Evolutionary conservation across 2,888 invertebrate species (phyloP), one percentile per base, ranked within the genome.

Genomic region (Reticulitermes lucifugus): DNA sequence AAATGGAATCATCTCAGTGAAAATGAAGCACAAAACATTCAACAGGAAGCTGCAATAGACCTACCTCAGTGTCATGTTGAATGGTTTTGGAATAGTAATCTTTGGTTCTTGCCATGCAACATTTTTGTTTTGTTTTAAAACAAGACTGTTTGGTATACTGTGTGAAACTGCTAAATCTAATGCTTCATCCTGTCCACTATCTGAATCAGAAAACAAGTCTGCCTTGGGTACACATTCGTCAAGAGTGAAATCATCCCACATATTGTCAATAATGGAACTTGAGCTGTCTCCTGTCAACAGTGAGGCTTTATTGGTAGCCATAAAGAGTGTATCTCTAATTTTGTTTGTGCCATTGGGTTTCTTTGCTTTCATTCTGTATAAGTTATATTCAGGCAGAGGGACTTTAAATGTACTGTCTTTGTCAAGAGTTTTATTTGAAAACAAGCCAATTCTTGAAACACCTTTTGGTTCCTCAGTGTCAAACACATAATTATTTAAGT

Each of bases 31-130:
- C 12, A 46, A 46, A 46, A 46, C 6, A 7, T 46, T 35, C 35
- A 60, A n/a, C 3, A 65, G 43, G 55, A 65, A 65, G 22, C 29
- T n/a, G 29, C 35, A 46, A 35, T 46, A 71, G 46, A 86, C 86
- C 88, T 91, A 95, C 95, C 95, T 93, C 88, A 94, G 92, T 2
- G 94, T 94, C 93, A 95, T 95, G 90, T 93, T 93, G 89, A 95
- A 95, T 3, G 95, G 94, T 89, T 94, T 94, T 0, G 95, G 94
- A 85, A 94, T 91, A 0, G 95, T 95, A 35, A 93, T 91, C 89
- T 87, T 89, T 88, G 87, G 86, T 60, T 86, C 86, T 70, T 83
- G 85, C 88, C 87, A 88, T 4, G 85, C 87, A 10, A 87, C 87
- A 83, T 79, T 86, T 84, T 87, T 88, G 41, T 35, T 75, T 9